A percentile compares a stretch with the other conserved stretches of the same genome.
These are phyloP conservation scores for Sturnus vulgaris DNA, from an alignment of 2,113 vertebrate genomes.

Conservation along the genomic window DNA sequence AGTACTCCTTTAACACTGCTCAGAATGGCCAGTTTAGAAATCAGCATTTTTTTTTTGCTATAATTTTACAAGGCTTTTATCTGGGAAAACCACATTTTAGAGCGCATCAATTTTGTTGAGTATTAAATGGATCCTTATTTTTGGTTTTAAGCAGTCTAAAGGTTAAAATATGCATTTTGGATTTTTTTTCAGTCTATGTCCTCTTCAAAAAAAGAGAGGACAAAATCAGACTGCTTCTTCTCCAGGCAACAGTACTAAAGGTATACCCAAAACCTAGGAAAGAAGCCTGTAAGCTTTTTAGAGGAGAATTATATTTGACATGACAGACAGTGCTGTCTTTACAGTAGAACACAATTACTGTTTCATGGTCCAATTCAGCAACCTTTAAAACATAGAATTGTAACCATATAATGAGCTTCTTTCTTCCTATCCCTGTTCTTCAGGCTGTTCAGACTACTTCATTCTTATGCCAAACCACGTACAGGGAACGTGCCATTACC, in stretches of 20 bases:
- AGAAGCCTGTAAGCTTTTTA: background rate
- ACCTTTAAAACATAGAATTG: background rate
- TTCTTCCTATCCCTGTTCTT: background rate
- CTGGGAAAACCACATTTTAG: background rate
- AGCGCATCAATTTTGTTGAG: background rate
- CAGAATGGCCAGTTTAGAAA: background rate
- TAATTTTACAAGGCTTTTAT: background rate
- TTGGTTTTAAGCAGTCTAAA: background rate
- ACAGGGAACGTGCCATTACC: background rate
- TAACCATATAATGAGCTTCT: background rate
- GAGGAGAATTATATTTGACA: rapidly evolving
- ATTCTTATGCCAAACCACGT: background rate
- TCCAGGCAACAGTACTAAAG: background rate
- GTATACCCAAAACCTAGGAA: rapidly evolving
- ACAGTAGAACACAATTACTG: background rate
- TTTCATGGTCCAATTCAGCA: background rate
- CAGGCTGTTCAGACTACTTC: background rate
- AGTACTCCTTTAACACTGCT: background rate
- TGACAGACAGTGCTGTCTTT: background rate
- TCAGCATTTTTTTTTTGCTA: background rate
- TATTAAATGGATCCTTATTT: background rate
- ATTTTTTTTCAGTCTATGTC: background rate
- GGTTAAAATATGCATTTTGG: background rate
- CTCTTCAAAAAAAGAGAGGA: background rate
- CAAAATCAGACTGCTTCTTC: background rate